phyloP scores from a whole-genome alignment of 1,140 invertebrate species.

The Drosophila sturtevanti region DNA sequence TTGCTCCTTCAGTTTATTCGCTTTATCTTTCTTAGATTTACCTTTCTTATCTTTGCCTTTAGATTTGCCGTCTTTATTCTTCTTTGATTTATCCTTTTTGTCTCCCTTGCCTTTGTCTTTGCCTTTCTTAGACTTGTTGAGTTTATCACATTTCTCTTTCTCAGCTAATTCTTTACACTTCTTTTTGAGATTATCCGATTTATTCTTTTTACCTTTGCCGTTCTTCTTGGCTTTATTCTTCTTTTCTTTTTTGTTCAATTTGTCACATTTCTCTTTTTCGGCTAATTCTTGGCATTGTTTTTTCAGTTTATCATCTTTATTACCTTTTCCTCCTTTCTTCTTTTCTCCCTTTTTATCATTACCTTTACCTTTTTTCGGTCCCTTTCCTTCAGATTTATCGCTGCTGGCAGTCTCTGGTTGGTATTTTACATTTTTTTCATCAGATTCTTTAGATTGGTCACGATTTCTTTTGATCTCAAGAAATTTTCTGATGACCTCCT shows the following conservation, averaged over 20 bases:
- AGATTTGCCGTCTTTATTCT: background rate
- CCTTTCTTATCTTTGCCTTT: background rate
- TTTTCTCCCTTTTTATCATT: background rate
- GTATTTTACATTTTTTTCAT: background rate
- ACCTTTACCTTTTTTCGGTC: background rate
- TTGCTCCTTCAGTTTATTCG: background rate
- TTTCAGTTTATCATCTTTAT: background rate
- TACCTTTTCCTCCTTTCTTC: too few relatives aligned
- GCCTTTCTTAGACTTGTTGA: too few relatives aligned
- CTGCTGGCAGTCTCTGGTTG: background rate
- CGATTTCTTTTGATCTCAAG: background rate
- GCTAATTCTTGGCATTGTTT: constrained; percentile 14
- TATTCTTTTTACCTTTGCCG: background rate
- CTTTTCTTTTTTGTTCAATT: background rate
- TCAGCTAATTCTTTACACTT: too few relatives aligned
- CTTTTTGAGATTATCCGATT: background rate
- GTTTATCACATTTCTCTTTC: too few relatives aligned
- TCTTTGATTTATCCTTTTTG: too few relatives aligned
- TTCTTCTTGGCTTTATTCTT: background rate
- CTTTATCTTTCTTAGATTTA: background rate
- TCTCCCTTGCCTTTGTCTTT: too few relatives aligned
- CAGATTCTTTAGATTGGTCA: background rate
- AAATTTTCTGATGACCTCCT: background rate
- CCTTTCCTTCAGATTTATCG: background rate
- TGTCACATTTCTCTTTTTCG: background rate